A percentile compares a stretch with the other conserved stretches of the same genome.
Evolutionary conservation across 2,113 vertebrate species (phyloP).

Genomic region (Laterallus jamaicensis): DNA sequence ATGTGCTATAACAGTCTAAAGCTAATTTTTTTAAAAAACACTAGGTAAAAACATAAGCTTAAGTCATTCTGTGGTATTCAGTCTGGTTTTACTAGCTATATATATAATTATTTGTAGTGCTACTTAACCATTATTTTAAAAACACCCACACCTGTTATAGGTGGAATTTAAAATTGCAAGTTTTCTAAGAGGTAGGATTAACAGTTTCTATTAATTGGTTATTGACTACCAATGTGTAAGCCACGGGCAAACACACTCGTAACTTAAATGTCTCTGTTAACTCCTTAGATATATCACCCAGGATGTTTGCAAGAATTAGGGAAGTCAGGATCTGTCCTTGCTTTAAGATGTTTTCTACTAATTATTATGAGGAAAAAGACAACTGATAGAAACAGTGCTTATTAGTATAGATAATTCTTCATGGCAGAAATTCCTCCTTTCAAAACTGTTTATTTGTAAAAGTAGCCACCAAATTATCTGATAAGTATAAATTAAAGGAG

Average conservation of each 20-base stretch:
- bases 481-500: background rate
- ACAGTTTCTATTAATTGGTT: background rate
- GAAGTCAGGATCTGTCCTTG: slow-evolving; percentile 49
- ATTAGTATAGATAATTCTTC: slow-evolving; percentile 62
- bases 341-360: slow-evolving; percentile 30
- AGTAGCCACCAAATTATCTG: background rate
- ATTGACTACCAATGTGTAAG: background rate
- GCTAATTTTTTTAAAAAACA: background rate
- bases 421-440: background rate
- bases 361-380: background rate
- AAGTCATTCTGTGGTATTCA: background rate
- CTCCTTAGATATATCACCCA: background rate
- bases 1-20: background rate
- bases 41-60: background rate
- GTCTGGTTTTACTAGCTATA: background rate
- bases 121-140: background rate
- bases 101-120: background rate
- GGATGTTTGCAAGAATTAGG: slow-evolving; percentile 29
- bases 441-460: background rate
- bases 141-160: background rate
- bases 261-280: background rate
- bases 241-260: background rate
- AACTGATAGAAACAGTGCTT: background rate
- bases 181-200: background rate
- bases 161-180: background rate